These are phyloP conservation scores for Pseudococcus viburni DNA, from an alignment of 2,888 invertebrate species.

Conservation along the genomic window DNA sequence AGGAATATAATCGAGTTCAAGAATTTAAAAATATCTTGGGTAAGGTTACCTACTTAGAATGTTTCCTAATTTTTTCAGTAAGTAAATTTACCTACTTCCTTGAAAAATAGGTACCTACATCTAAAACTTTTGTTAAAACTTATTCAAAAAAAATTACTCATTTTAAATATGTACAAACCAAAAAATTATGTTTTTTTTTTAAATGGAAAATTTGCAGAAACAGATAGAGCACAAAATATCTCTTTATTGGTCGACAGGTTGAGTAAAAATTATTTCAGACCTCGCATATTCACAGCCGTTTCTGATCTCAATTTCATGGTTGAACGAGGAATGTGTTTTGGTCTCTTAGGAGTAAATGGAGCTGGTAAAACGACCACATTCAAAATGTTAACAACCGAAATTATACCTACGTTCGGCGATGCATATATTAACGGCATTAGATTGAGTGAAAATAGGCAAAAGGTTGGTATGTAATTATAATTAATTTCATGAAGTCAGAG, in stretches of 20 bases:
- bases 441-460: conserved; percentile 67
- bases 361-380: conserved; percentile 76
- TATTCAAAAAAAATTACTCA: no score
- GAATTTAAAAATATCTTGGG: not conserved
- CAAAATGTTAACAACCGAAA: conserved; percentile 75
- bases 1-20: not conserved
- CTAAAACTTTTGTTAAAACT: no score
- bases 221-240: not conserved
- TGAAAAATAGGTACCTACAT: no score
- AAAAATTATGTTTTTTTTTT: not conserved
- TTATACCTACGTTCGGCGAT: conserved; percentile 72
- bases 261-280: conserved; percentile 14
- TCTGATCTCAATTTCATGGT: conserved; percentile 80
- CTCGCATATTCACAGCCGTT: conserved; percentile 74
- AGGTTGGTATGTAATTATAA: no score
- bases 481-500: no score
- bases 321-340: conserved; percentile 73
- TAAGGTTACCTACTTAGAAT: no score
- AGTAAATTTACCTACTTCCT: no score
- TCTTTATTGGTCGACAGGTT: conserved; percentile 13
- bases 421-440: conserved; percentile 71
- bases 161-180: no score
- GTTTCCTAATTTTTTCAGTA: no score
- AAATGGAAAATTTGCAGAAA: no score
- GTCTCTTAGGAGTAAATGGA: conserved; percentile 74